phyloP scores from a whole-genome alignment of 2,113 vertebrate species.

The Elaphurus davidianus region DNA sequence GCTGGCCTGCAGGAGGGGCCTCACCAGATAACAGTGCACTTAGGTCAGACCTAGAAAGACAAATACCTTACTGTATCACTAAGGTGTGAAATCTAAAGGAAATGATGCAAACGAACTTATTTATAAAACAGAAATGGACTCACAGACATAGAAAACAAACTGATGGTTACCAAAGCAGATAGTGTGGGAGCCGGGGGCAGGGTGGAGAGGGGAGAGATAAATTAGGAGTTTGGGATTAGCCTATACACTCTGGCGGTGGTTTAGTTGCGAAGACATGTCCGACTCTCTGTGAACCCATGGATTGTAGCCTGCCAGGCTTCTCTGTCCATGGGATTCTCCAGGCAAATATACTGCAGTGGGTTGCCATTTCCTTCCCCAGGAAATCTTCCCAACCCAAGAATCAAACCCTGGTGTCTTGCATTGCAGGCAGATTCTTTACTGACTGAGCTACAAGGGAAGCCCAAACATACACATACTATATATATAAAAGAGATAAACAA shows the following conservation, averaged over 20 bases:
- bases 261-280: neutral
- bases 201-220: neutral
- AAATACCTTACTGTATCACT: neutral
- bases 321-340: neutral
- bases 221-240: neutral
- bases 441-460: neutral
- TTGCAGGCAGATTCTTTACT: neutral
- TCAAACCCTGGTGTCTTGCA: neutral
- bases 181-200: fast-evolving
- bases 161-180: neutral
- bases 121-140: neutral
- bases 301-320: neutral
- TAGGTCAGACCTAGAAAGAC: neutral
- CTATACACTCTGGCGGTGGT: neutral
- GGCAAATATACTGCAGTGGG: neutral
- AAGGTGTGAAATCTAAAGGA: neutral
- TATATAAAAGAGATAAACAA: neutral
- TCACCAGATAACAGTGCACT: neutral
- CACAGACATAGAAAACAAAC: neutral
- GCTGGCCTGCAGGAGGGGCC: fast-evolving
- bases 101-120: neutral
- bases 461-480: neutral
- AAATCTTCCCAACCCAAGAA: neutral
- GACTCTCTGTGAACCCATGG: neutral
- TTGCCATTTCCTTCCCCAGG: neutral